A percentile compares a stretch with the other conserved stretches of the same genome.
Conservation (phyloP, 2,113 vertebrate species). For the Nicator chloris region DNA sequence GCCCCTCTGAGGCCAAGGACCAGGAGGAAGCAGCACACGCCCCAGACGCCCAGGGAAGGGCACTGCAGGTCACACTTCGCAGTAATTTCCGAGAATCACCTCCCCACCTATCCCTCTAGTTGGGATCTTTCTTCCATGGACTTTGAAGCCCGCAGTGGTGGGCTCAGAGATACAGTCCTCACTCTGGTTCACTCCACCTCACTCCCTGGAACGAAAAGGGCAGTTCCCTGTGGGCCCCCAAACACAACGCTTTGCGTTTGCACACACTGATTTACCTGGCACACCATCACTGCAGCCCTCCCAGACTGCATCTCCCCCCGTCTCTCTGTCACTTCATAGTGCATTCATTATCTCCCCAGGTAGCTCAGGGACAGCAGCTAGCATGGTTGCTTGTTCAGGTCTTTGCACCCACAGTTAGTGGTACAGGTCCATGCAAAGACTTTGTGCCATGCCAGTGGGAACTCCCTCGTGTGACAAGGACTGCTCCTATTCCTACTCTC, state of each 20-base stretch:
- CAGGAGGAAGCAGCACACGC: neutral
- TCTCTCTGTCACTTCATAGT: neutral
- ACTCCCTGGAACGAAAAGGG: rapidly evolving
- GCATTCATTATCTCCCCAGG: neutral
- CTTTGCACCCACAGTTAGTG: neutral
- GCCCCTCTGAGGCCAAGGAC: neutral
- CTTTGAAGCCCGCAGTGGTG: neutral
- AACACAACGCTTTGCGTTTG: neutral
- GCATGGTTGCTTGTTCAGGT: neutral
- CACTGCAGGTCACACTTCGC: rapidly evolving
- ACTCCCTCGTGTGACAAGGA: rapidly evolving
- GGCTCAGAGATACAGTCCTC: neutral
- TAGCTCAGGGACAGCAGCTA: neutral
- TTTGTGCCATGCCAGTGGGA: rapidly evolving
- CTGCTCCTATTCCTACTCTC: neutral
- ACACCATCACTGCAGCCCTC: neutral
- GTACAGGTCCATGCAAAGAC: neutral
- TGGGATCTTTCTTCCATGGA: neutral
- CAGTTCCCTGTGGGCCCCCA: neutral
- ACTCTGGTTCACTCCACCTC: neutral
- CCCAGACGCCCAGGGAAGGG: neutral
- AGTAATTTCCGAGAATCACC: neutral
- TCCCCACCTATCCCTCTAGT: neutral
- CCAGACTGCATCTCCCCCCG: neutral
- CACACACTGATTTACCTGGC: rapidly evolving